Percentiles rank a stretch among this genome's conserved stretches.
Conservation (phyloP, 2,888 invertebrate species). For the Tridacna crocea region DNA sequence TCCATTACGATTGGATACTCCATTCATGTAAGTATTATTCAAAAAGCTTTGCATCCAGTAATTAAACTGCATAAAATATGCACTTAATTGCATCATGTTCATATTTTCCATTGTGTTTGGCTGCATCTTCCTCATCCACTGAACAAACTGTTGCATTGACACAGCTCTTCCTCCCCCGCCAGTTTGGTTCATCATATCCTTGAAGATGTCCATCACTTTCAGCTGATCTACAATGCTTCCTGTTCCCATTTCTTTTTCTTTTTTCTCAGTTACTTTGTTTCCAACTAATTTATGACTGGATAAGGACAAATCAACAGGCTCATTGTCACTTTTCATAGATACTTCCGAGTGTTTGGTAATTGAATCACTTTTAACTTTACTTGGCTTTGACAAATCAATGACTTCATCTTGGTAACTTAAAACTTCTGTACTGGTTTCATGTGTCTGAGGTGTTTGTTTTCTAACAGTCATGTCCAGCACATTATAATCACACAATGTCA, state of each 20-base stretch:
- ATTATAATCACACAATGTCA: not conserved
- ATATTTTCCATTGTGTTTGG: not conserved
- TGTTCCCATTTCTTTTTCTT: not conserved
- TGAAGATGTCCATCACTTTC: slow-evolving; percentile 14
- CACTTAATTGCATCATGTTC: slow-evolving; percentile 23
- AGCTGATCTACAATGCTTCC: not conserved
- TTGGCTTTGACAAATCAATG: slow-evolving; percentile 27
- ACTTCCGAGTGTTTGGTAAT: not conserved
- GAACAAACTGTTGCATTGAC: slow-evolving; percentile 20
- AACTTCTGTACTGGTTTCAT: not conserved
- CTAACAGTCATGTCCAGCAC: slow-evolving; percentile 7
- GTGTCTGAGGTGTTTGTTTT: not conserved
- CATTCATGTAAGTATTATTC: slow-evolving; percentile 10
- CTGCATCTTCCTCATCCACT: slow-evolving; percentile 28
- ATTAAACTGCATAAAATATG: slow-evolving; percentile 24
- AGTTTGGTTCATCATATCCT: not conserved
- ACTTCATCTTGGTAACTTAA: not conserved
- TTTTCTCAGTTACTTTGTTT: slow-evolving; percentile 5
- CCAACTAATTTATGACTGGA: not conserved
- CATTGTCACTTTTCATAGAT: not conserved
- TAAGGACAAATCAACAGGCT: slow-evolving; percentile 8
- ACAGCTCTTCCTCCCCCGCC: not conserved
- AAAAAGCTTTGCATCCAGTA: slow-evolving; percentile 31
- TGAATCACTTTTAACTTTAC: not conserved
- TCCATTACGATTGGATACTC: not conserved